phyloP scores from a whole-genome alignment of 2,888 invertebrate genomes.

The Eristalis intricaria region DNA sequence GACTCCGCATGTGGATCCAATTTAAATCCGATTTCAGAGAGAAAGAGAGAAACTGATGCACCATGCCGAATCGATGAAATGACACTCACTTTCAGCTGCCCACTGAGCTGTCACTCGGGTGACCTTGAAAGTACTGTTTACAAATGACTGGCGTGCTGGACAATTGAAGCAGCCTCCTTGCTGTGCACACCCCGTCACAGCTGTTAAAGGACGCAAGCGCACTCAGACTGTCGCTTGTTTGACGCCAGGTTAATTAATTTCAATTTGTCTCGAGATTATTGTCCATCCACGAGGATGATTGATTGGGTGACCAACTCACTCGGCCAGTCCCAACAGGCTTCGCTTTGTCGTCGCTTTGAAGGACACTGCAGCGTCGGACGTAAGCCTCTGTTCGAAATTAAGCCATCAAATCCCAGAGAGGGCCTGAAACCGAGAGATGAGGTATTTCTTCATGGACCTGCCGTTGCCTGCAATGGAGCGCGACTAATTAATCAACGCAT shows the following conservation, averaged over 20 bases:
- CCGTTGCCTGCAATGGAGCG: not conserved
- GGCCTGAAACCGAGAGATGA: not conserved
- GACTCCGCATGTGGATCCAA: not conserved
- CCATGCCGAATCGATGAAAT: not conserved
- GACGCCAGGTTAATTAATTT: constrained; percentile 3
- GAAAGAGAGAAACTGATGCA: not conserved
- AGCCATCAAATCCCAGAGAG: constrained; percentile 28
- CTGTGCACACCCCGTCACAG: not conserved
- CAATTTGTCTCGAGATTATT: not conserved
- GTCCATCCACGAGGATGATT: not conserved
- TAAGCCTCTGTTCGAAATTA: constrained; percentile 19
- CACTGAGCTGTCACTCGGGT: not conserved
- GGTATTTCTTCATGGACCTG: constrained; percentile 46
- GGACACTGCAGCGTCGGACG: constrained; percentile 7
- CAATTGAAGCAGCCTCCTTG: not conserved
- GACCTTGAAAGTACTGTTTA: not conserved
- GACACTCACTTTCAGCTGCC: not conserved
- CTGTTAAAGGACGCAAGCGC: not conserved
- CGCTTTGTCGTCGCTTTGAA: constrained; percentile 30
- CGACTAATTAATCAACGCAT: constrained; percentile 54
- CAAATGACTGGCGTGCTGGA: not conserved
- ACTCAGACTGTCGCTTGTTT: not conserved
- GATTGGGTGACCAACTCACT: not conserved
- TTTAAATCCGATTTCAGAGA: not conserved
- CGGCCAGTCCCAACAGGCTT: not conserved